A percentile compares a stretch with the other conserved stretches of the same genome.
phyloP scores from a whole-genome alignment of 2,113 vertebrate species.

The Corythoichthys intestinalis region DNA sequence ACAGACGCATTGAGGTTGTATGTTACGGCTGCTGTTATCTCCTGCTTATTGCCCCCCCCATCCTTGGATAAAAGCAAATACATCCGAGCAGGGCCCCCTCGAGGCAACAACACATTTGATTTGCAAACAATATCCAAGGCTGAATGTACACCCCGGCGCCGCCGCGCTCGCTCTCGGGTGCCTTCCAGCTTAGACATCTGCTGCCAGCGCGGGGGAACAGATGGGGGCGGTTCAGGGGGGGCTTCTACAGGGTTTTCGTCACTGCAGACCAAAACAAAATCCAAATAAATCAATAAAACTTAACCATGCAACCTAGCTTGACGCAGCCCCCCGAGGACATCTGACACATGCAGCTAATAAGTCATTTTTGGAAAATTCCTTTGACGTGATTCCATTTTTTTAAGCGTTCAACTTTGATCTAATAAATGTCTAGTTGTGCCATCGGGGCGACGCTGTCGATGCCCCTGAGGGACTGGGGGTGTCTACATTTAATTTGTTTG shows the following conservation, averaged over 20 bases:
- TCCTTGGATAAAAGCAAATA: not conserved
- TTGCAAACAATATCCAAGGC: constrained; percentile 43
- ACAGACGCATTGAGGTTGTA: not conserved
- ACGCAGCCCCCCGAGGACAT: constrained; percentile 3
- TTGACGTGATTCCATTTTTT: not conserved
- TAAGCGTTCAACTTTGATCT: not conserved
- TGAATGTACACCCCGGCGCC: constrained; percentile 19
- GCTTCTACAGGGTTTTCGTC: not conserved
- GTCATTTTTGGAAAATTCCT: not conserved
- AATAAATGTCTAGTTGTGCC: not conserved
- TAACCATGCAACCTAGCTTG: no score
- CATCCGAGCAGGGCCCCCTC: constrained; percentile 19
- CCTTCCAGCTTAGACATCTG: constrained; percentile 52
- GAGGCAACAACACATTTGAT: constrained; percentile 53
- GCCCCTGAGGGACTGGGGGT: constrained; percentile 1
- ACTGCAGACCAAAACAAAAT: not conserved
- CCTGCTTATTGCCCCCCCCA: no score
- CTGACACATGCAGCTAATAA: not conserved
- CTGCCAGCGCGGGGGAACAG: constrained; percentile 50
- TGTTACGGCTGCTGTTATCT: not conserved
- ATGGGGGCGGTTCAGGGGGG: constrained; percentile 30
- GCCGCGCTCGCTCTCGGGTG: not conserved
- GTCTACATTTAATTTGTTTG: constrained; percentile 55
- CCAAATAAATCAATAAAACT: not conserved
- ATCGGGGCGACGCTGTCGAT: not conserved